A percentile compares a stretch with the other conserved stretches of the same genome.
These are phyloP conservation scores for Periophthalmodon schlosseri DNA, from an alignment of 2,113 vertebrate species.

Conservation along the genomic window DNA sequence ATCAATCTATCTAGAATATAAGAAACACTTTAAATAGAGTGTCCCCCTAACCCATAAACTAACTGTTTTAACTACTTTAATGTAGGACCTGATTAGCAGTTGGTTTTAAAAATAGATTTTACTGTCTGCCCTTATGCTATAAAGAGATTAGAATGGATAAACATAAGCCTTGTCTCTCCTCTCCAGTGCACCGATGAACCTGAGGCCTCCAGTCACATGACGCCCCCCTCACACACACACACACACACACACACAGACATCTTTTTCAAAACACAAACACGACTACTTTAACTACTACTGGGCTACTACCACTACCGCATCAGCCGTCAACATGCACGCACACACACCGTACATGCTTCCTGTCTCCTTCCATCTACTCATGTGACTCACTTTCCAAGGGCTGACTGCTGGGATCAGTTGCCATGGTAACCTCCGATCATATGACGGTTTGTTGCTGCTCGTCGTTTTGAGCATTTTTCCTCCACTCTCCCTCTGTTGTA, in stretches of 20 bases:
- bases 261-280: not conserved
- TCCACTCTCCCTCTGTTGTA: constrained; percentile 11
- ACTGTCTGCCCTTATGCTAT: not conserved
- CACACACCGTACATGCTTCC: constrained; percentile 54
- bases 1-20: too few relatives aligned
- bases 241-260: too few relatives aligned
- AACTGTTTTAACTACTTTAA: too few relatives aligned
- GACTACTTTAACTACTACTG: not conserved
- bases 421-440: constrained; percentile 80
- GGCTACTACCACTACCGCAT: constrained; percentile 16
- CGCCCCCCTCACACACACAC: not conserved
- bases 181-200: not conserved
- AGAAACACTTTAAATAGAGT: too few relatives aligned
- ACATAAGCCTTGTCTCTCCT: not conserved
- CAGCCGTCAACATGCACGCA: constrained; percentile 43
- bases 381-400: constrained; percentile 78
- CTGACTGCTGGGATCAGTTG: constrained; percentile 82
- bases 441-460: constrained; percentile 71
- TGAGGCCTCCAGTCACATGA: not conserved
- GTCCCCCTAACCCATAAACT: too few relatives aligned
- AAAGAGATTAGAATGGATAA: not conserved
- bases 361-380: constrained; percentile 73
- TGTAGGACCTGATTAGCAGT: too few relatives aligned
- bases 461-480: constrained; percentile 46
- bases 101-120: not conserved